Evolutionary conservation across 2,113 vertebrate species (phyloP).

Genomic region (Sisor rabdophorus): DNA sequence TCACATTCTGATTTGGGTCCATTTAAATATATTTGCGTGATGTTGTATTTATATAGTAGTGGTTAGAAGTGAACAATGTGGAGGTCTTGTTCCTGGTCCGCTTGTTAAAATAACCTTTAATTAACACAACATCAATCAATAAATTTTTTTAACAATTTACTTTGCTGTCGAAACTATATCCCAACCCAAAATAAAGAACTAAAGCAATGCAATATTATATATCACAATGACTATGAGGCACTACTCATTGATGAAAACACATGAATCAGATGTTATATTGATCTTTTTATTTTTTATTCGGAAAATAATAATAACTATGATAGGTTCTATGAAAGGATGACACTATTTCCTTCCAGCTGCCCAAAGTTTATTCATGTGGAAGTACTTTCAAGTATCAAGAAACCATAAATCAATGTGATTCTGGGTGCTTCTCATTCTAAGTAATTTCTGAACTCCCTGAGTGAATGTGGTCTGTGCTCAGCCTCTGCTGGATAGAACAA

Average conservation of each 20-base stretch:
- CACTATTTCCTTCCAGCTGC: neutral
- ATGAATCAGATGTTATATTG: neutral
- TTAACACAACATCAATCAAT: too few relatives aligned
- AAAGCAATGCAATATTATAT: neutral
- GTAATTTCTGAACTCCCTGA: neutral
- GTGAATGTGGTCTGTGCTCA: constrained; percentile 5
- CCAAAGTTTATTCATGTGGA: neutral
- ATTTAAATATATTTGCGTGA: too few relatives aligned
- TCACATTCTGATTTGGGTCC: too few relatives aligned
- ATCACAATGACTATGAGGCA: neutral
- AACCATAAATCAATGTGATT: neutral
- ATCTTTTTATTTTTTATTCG: neutral
- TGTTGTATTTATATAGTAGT: too few relatives aligned
- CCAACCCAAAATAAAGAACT: neutral
- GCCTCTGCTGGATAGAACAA: constrained; percentile 15
- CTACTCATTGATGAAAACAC: neutral
- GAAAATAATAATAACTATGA: neutral
- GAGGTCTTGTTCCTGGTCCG: too few relatives aligned
- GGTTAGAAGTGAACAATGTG: too few relatives aligned
- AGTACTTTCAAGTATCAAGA: neutral
- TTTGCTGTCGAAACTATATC: neutral
- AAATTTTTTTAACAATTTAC: neutral
- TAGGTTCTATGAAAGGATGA: neutral
- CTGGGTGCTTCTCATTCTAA: constrained; percentile 6
- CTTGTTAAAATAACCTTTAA: too few relatives aligned